Conservation (phyloP, 1,140 invertebrate genomes). For the Maconellicoccus hirsutus region DNA sequence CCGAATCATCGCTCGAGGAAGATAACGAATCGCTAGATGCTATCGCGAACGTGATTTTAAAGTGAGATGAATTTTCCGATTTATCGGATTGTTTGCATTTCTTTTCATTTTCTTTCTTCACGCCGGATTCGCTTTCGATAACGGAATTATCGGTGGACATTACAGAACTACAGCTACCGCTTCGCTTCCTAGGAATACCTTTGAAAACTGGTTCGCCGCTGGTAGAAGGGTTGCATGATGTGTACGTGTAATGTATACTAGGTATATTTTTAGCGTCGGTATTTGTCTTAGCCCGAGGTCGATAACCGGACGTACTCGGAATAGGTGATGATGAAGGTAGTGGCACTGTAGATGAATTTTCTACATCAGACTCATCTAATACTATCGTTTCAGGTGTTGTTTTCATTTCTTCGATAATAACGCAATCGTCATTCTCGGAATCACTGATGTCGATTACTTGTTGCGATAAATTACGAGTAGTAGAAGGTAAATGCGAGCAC, state of each 20-base stretch:
- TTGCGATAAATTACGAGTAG: background rate
- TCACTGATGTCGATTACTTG: background rate
- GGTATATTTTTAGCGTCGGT: background rate
- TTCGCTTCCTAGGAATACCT: background rate
- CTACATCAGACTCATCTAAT: background rate
- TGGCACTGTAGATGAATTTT: background rate
- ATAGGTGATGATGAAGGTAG: background rate
- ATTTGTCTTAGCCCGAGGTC: background rate
- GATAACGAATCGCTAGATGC: background rate
- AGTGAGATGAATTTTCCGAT: too few species aligned
- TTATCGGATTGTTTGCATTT: too few species aligned
- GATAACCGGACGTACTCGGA: background rate
- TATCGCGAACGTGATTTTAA: too few species aligned
- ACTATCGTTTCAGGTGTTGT: background rate
- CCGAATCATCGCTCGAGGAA: background rate
- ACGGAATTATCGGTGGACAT: background rate
- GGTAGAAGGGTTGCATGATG: background rate
- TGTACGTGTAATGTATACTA: too few species aligned
- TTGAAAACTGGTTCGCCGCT: background rate
- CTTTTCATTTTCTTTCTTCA: background rate
- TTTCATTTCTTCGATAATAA: background rate
- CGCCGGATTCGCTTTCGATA: background rate
- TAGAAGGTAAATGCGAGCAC: background rate
- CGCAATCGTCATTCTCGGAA: constrained; percentile 1
- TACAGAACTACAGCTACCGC: background rate